phyloP scores from a whole-genome alignment of 2,797 vertebrate species.

The Poeciliopsis turneri region DNA sequence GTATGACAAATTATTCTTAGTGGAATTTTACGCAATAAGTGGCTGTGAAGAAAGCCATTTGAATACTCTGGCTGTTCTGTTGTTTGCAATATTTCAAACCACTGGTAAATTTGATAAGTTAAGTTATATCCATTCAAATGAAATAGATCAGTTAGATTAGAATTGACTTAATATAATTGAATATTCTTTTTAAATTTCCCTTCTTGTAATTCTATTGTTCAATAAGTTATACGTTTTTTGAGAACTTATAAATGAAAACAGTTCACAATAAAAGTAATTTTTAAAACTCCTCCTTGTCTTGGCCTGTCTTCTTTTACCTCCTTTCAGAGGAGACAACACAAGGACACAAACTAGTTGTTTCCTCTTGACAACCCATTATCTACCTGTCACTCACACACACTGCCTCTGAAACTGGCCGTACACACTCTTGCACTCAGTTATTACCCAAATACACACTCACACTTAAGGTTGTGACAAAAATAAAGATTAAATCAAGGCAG shows the following conservation, averaged over 20 bases:
- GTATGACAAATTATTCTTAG: neutral
- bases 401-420: constrained; percentile 19
- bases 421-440: constrained; percentile 72
- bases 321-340: constrained; percentile 66
- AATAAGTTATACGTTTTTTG: constrained; percentile 8
- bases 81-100: constrained; percentile 4
- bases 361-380: constrained; percentile 85
- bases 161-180: constrained; percentile 11
- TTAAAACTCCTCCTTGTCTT: constrained; percentile 32
- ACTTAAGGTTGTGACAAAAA: constrained; percentile 55
- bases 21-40: neutral
- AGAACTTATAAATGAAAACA: constrained; percentile 63
- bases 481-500: constrained; percentile 75
- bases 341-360: constrained; percentile 79
- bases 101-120: neutral
- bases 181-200: constrained; percentile 4
- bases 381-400: constrained; percentile 77
- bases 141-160: neutral
- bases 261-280: constrained; percentile 57
- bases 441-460: constrained; percentile 57
- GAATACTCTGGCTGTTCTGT: constrained; percentile 8
- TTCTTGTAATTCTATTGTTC: constrained; percentile 17
- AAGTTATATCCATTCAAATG: neutral
- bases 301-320: constrained; percentile 48
- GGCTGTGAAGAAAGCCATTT: neutral